Conservation (phyloP, 1,140 invertebrate genomes). For the Euura saliciscinereae region DNA sequence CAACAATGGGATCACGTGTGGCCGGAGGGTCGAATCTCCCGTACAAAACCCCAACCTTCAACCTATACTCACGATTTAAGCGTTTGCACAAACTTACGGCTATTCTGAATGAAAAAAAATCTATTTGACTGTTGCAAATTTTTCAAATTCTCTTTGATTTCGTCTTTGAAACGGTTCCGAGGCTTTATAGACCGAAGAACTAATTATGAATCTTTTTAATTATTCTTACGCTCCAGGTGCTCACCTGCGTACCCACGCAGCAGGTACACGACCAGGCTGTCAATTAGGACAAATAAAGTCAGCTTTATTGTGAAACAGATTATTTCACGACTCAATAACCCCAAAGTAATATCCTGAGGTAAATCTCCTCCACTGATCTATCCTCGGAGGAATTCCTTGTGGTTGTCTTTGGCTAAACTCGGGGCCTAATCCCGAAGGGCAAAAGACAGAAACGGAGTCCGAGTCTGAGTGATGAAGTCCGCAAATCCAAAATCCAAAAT, state of each 20-base stretch:
- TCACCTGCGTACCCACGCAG: neutral
- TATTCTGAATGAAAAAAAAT: too few species aligned
- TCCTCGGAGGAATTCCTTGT: too few species aligned
- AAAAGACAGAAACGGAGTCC: neutral
- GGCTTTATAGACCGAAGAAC: too few species aligned
- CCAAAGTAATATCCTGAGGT: neutral
- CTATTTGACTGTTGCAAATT: too few species aligned
- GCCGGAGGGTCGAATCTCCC: neutral
- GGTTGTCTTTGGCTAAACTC: neutral
- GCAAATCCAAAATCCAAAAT: neutral
- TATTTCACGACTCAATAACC: constrained; percentile 17
- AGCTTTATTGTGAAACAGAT: constrained; percentile 40
- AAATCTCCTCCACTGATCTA: neutral
- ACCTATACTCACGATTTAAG: neutral
- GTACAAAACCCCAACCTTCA: neutral
- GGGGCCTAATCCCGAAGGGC: neutral
- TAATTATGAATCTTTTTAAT: neutral
- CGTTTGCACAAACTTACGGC: neutral
- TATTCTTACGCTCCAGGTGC: neutral
- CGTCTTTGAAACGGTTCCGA: too few species aligned
- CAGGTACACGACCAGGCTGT: constrained; percentile 26
- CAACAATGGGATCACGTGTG: constrained; percentile 35
- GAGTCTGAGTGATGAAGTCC: neutral
- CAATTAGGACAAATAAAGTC: constrained; percentile 42
- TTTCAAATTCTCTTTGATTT: too few species aligned